Base-by-base conservation (phyloP, 2,888 invertebrate genomes). In the Cecidostiba fungosa region DNA sequence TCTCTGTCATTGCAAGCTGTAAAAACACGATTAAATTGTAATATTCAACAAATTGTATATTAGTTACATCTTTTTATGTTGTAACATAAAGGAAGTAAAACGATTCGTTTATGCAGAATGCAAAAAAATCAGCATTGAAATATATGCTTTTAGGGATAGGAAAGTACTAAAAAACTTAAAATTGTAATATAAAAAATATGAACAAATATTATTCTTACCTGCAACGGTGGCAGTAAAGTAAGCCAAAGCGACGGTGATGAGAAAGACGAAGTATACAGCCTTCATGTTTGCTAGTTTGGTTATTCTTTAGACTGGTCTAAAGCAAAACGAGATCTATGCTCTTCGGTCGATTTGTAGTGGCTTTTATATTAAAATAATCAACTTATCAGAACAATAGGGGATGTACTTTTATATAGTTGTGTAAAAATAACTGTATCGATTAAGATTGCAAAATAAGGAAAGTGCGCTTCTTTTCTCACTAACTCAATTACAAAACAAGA, bases 1-100 rank as follows among this genome's bases (percentile, higher is more conserved):
- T 74, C 66, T 10, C 66, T 43, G 66, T 82, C 82, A 1, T 74
- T 82, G 82, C 82, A 82, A 43, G 74, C 82, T 73, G 50, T 0
- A 54, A 50, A 76, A 8, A 62, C 10, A 32, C 50, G 0, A 26
- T 47, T 74, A 19, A 19, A 10, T 59, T 59, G 0, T 59, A 59
- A 19, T n/a, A n/a, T n/a, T n/a, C n/a, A n/a, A n/a, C n/a, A n/a
- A n/a, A n/a, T n/a, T n/a, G n/a, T n/a, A n/a, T n/a, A n/a, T n/a
- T n/a, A n/a, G n/a, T n/a, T n/a, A n/a, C n/a, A n/a, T n/a, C n/a
- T n/a, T n/a, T n/a, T n/a, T n/a, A n/a, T n/a, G n/a, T n/a, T n/a
- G n/a, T n/a, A n/a, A n/a, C n/a, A n/a, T n/a, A n/a, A n/a, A n/a
- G n/a, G n/a, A n/a, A n/a, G n/a, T n/a, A n/a, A n/a, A n/a, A n/a